These are phyloP conservation scores for Hypocryptadius cinnamomeus DNA, from an alignment of 2,113 vertebrate genomes.

Conservation along the genomic window DNA sequence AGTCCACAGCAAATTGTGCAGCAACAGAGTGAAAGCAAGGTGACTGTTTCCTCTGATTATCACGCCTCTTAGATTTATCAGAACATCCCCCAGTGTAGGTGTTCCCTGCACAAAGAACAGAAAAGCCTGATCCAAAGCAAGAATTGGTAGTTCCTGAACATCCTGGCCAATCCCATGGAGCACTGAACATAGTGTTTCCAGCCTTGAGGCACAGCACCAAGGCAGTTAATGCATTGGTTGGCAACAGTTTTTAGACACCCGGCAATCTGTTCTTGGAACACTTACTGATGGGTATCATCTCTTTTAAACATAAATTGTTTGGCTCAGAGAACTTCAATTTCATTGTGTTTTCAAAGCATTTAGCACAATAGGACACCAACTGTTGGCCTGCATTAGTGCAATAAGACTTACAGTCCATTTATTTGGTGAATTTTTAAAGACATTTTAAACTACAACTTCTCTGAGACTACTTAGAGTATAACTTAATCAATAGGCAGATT, in stretches of 20 bases:
- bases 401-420: not conserved
- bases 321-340: not conserved
- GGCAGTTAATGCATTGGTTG: slow-evolving; percentile 21
- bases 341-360: slow-evolving; percentile 29
- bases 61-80: not conserved
- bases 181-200: slow-evolving; percentile 9
- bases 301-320: not conserved
- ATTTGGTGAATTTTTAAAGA: not conserved
- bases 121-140: not conserved
- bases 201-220: not conserved
- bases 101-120: not conserved
- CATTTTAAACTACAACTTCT: not conserved
- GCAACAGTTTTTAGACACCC: not conserved
- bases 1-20: not conserved
- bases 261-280: slow-evolving; percentile 36
- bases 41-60: not conserved
- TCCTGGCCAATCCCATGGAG: not conserved
- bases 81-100: not conserved
- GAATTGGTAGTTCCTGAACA: not conserved
- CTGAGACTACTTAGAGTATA: not conserved
- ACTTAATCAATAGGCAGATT: not conserved
- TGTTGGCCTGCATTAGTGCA: not conserved
- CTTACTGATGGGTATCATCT: not conserved
- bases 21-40: not conserved
- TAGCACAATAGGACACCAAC: not conserved